phyloP scores from a whole-genome alignment of 2,113 vertebrate genomes.

The Alosa alosa region DNA sequence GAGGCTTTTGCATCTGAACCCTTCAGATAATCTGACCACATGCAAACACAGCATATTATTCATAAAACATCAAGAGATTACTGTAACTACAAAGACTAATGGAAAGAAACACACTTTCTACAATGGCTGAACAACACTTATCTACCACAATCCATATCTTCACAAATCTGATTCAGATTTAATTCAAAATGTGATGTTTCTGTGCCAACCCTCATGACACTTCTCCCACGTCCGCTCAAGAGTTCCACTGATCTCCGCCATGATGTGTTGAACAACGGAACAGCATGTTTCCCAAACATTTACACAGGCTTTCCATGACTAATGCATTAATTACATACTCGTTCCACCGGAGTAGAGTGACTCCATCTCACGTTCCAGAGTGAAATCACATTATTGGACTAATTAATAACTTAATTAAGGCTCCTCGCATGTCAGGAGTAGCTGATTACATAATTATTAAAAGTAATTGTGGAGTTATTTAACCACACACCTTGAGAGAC shows the following conservation, averaged over 20 bases:
- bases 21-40: too few relatives aligned
- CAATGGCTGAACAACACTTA: too few relatives aligned
- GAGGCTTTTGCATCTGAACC: too few relatives aligned
- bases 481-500: constrained; percentile 69
- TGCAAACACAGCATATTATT: too few relatives aligned
- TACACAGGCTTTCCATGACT: constrained; percentile 28
- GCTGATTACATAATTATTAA: constrained; percentile 76
- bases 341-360: constrained; percentile 51
- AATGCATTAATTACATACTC: constrained; percentile 42
- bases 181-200: too few relatives aligned
- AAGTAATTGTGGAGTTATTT: constrained; percentile 73
- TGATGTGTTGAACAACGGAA: constrained; percentile 14
- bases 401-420: constrained; percentile 80
- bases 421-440: constrained; percentile 66
- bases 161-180: not conserved
- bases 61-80: too few relatives aligned
- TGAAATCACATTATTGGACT: constrained; percentile 71
- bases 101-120: too few relatives aligned
- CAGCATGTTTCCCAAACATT: not conserved
- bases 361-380: constrained; percentile 57
- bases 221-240: not conserved
- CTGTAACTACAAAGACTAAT: too few relatives aligned
- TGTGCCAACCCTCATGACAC: too few relatives aligned
- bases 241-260: not conserved
- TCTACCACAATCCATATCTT: not conserved